A percentile compares a stretch with the other conserved stretches of the same genome.
phyloP scores from a whole-genome alignment of 2,797 vertebrate genomes.

The Hemibagrus guttatus region DNA sequence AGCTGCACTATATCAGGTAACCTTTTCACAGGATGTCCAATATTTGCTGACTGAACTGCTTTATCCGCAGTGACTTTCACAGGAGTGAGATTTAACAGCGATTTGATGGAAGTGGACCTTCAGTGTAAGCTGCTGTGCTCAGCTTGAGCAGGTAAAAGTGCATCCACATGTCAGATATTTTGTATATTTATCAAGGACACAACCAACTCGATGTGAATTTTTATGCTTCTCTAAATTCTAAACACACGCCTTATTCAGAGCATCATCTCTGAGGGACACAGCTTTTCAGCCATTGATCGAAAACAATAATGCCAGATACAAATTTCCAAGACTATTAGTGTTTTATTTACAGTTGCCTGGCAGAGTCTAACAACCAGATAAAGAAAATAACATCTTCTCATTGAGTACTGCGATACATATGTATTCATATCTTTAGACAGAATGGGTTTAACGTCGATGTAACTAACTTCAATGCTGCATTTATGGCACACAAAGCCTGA shows the following conservation, averaged over 20 bases:
- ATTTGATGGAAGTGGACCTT: conserved; percentile 40
- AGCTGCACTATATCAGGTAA: conserved; percentile 40
- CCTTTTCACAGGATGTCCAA: conserved; percentile 29
- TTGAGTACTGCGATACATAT: background rate
- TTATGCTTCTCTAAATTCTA: conserved; percentile 2
- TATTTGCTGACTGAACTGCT: conserved; percentile 33
- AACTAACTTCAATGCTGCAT: background rate
- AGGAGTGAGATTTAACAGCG: conserved; percentile 35
- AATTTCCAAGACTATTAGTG: too few relatives aligned
- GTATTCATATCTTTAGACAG: background rate
- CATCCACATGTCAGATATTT: conserved; percentile 3
- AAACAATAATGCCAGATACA: background rate
- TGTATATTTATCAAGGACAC: conserved; percentile 34
- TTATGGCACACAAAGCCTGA: background rate
- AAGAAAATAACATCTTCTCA: too few relatives aligned
- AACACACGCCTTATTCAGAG: background rate
- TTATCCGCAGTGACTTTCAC: conserved; percentile 45
- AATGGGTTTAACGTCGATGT: background rate
- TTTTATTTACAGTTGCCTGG: background rate
- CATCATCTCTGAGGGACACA: background rate
- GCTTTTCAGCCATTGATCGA: background rate
- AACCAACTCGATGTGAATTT: conserved; percentile 30
- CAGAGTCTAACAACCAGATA: background rate
- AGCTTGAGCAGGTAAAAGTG: conserved; percentile 27
- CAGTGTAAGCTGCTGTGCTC: conserved; percentile 33